phyloP scores from a whole-genome alignment of 2,888 invertebrate genomes.

The Bruchidius siliquastri region DNA sequence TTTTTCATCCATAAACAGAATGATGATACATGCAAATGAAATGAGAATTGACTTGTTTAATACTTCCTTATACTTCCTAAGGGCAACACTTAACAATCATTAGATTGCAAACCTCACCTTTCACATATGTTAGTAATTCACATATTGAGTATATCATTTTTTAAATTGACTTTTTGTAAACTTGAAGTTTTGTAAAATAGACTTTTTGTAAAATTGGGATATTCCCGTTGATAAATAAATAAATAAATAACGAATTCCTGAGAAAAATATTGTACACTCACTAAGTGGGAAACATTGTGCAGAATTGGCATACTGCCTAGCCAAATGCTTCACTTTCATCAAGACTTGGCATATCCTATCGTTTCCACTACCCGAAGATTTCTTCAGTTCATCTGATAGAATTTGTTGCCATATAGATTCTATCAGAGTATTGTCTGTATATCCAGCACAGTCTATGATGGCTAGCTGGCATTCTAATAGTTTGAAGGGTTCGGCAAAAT shows the following conservation, averaged over 20 bases:
- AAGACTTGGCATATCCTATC: constrained; percentile 66
- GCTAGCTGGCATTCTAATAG: constrained; percentile 92
- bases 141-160: too few relatives aligned
- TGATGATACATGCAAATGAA: too few relatives aligned
- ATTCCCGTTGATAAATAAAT: too few relatives aligned
- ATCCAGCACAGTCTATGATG: constrained; percentile 91
- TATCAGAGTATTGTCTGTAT: constrained; percentile 77
- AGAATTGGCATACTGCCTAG: constrained; percentile 73
- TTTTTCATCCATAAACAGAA: too few relatives aligned
- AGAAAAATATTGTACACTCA: constrained; percentile 43
- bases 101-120: too few relatives aligned
- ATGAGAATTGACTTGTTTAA: too few relatives aligned
- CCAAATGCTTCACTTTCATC: constrained; percentile 71
- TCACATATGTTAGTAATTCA: too few relatives aligned
- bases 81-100: too few relatives aligned
- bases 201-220: too few relatives aligned
- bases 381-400: constrained; percentile 53
- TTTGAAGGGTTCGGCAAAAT: constrained; percentile 86
- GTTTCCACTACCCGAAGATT: constrained; percentile 46
- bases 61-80: too few relatives aligned
- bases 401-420: constrained; percentile 92
- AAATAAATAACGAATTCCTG: constrained; percentile 7
- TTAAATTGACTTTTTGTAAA: too few relatives aligned
- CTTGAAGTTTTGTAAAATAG: too few relatives aligned
- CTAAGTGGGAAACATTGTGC: constrained; percentile 85